Base-by-base conservation (phyloP, 2,888 invertebrate species). In the Andrena bucephala region DNA sequence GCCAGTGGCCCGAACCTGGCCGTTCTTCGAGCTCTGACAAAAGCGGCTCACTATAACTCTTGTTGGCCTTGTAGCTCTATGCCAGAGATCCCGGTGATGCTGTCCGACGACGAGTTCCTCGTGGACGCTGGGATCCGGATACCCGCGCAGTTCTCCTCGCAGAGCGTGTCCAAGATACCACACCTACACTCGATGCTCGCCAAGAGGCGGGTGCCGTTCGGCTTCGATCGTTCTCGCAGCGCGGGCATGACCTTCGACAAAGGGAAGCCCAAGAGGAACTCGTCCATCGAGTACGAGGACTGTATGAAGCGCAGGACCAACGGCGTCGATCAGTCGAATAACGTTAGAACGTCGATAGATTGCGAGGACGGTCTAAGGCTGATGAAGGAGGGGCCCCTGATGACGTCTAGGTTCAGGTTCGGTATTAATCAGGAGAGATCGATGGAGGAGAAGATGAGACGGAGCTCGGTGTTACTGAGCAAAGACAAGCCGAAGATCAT, bases 61-160 rank as follows among this genome's bases (percentile, higher is more conserved):
- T 93, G 92, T 91, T 94, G 93, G 94, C 91, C 90, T 92, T 94
- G 93, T 90, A 94, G 94, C 73, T 94, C 94, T 57, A 91, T 93
- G 92, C 93, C 93, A 3, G 92, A 93, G 78, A 92, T 93, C 52
- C 92, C 94, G 10, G 90, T 92, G 54, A 92, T 91, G 48, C 88
- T 94, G 67, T 89, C 93, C 70, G 93, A 94, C 71, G 94, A 94
- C 77, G 94, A 94, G 70, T 94, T 94, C 77, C 90, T 94, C 76
- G 93, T 94, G 33, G 94, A 94, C 63, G 92, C 94, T 1, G 94
- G 94, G n/a, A 93, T 94, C 71, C 90, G 93, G 66, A 93, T 94
- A 71, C 94, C 93, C 0, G 86, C 90, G 3, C 92, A 93, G 77
- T 87, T 94, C n/a, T 89, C 92, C 0, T 90, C 91, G 16, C 92